A percentile compares a stretch with the other conserved stretches of the same genome.
phyloP scores from a whole-genome alignment of 1,140 invertebrate genomes.

The Cyphomyrmex costatus region DNA sequence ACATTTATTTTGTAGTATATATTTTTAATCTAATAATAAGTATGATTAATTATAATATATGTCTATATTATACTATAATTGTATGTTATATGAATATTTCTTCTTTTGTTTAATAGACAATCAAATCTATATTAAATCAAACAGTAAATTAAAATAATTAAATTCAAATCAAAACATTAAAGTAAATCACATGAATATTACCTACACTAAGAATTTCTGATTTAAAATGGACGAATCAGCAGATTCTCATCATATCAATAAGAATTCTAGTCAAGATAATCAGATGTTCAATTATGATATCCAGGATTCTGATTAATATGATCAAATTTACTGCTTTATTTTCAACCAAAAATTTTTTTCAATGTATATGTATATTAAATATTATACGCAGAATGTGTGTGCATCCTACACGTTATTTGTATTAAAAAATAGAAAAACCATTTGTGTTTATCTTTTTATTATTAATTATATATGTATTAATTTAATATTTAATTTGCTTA shows the following conservation, averaged over 20 bases:
- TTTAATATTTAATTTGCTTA: not conserved
- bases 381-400: not conserved
- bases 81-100: too few species aligned
- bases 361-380: too few species aligned
- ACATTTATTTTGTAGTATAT: too few species aligned
- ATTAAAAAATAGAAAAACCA: not conserved
- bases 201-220: too few species aligned
- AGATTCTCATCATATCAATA: too few species aligned
- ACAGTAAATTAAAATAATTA: not conserved
- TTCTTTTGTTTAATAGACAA: not conserved
- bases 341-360: too few species aligned
- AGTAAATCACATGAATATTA: not conserved
- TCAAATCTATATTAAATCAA: not conserved
- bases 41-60: not conserved
- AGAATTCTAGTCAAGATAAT: too few species aligned
- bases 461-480: constrained; percentile 19
- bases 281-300: too few species aligned
- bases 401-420: not conserved
- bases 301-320: too few species aligned
- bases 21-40: not conserved
- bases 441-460: not conserved
- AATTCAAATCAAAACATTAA: not conserved
- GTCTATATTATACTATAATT: not conserved
- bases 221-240: too few species aligned
- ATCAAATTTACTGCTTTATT: too few species aligned